Percentiles rank a stretch among this genome's conserved stretches.
phyloP scores from a whole-genome alignment of 1,140 invertebrate species.

The Heliconius himera region DNA sequence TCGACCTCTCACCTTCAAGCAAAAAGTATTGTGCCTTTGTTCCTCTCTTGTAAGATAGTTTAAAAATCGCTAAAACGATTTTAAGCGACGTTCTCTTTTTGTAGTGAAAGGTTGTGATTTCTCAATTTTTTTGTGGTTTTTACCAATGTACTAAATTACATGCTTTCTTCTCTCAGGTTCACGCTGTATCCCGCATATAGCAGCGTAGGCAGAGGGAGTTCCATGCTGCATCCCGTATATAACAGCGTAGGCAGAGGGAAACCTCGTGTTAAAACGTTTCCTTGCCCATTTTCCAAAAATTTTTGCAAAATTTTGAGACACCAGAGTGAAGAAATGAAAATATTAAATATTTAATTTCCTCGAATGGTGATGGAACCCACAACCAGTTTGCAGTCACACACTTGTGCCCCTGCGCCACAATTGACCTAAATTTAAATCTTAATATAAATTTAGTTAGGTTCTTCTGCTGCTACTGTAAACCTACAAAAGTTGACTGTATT shows the following conservation, averaged over 20 bases:
- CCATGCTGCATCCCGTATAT: too few relatives aligned
- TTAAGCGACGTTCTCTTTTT: neutral
- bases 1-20: slow-evolving; percentile 7
- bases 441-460: too few relatives aligned
- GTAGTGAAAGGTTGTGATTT: neutral
- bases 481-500: too few relatives aligned
- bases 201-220: neutral
- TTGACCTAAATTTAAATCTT: too few relatives aligned
- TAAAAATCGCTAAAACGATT: slow-evolving; percentile 11
- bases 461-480: too few relatives aligned
- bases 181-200: neutral
- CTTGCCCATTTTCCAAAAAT: neutral
- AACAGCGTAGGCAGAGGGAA: neutral
- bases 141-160: neutral
- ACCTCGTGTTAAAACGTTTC: neutral
- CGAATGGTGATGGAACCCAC: neutral
- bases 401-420: too few relatives aligned
- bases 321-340: neutral
- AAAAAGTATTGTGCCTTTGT: neutral
- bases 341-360: neutral
- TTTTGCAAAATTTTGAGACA: too few relatives aligned
- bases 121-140: neutral
- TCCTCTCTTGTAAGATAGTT: neutral
- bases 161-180: neutral
- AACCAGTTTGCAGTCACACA: neutral